A percentile compares a stretch with the other conserved stretches of the same genome.
These are phyloP conservation scores for Tridacna crocea DNA, from an alignment of 2,888 invertebrate genomes.

Conservation along the genomic window DNA sequence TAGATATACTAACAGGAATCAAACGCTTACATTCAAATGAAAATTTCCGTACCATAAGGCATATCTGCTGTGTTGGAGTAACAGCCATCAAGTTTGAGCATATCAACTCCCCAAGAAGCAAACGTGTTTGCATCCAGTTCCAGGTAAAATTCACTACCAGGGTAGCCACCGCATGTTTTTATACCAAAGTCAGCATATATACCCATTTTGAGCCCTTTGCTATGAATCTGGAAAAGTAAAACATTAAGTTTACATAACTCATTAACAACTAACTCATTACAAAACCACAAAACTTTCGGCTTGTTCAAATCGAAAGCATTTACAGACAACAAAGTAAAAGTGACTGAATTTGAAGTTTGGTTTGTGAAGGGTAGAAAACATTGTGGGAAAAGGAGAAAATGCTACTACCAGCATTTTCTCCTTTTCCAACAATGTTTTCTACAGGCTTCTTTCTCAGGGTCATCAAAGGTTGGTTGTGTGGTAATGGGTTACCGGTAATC, in stretches of 20 bases:
- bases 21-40: too few species aligned
- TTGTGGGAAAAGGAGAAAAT: background rate
- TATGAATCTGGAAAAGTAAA: slow-evolving; percentile 68
- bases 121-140: slow-evolving; percentile 95
- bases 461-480: too few species aligned
- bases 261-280: too few species aligned
- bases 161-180: slow-evolving; percentile 98
- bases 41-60: slow-evolving; percentile 89
- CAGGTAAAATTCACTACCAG: slow-evolving; percentile 94
- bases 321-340: too few species aligned
- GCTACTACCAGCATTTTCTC: background rate
- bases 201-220: slow-evolving; percentile 94
- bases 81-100: slow-evolving; percentile 98
- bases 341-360: too few species aligned
- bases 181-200: slow-evolving; percentile 99
- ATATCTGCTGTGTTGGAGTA: slow-evolving; percentile 90
- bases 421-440: background rate
- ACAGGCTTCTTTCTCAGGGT: too few species aligned
- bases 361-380: too few species aligned
- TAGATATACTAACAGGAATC: too few species aligned
- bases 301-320: too few species aligned
- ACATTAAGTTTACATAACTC: background rate
- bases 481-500: too few species aligned
- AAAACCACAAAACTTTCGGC: too few species aligned
- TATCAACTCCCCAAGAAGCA: slow-evolving; percentile 97